A percentile compares a stretch with the other conserved stretches of the same genome.
Evolutionary conservation across 2,113 vertebrate species (phyloP).

Genomic region (Oncorhynchus nerka): DNA sequence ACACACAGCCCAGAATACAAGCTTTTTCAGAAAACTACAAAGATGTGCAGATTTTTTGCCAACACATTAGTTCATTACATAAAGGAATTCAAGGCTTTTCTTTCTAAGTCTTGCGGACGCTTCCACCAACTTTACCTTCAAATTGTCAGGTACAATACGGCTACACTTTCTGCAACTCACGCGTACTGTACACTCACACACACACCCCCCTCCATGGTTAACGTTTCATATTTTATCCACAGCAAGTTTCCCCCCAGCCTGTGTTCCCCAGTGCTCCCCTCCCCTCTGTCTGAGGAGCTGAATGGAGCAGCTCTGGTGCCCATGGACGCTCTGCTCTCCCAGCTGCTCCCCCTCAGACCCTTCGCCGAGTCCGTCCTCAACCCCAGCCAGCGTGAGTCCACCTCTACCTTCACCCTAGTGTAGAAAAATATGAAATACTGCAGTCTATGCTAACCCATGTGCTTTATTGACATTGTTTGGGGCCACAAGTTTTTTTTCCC

Average conservation of each 20-base stretch:
- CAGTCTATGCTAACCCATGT: no score
- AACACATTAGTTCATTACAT: slow-evolving; percentile 93
- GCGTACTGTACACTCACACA: not conserved
- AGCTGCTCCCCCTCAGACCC: slow-evolving; percentile 78
- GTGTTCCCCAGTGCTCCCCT: slow-evolving; percentile 66
- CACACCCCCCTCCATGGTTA: not conserved
- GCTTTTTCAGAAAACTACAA: slow-evolving; percentile 90
- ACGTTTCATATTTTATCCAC: not conserved
- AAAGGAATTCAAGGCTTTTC: slow-evolving; percentile 89
- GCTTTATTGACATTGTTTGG: no score
- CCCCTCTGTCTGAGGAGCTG: slow-evolving; percentile 78
- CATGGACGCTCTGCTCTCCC: slow-evolving; percentile 82
- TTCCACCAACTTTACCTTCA: slow-evolving; percentile 88
- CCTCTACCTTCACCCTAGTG: not conserved
- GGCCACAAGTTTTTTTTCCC: no score
- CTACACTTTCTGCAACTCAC: not conserved
- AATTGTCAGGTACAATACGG: slow-evolving; percentile 78
- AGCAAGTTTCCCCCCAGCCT: slow-evolving; percentile 89
- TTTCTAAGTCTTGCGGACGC: slow-evolving; percentile 75
- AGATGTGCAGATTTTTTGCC: slow-evolving; percentile 92
- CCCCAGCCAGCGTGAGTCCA: slow-evolving; percentile 72
- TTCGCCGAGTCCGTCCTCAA: slow-evolving; percentile 82
- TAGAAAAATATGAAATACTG: no score
- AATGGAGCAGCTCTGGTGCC: slow-evolving; percentile 76
- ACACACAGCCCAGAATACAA: slow-evolving; percentile 76